Conservation (phyloP, 2,797 vertebrate species). For the Galago senegalensis region DNA sequence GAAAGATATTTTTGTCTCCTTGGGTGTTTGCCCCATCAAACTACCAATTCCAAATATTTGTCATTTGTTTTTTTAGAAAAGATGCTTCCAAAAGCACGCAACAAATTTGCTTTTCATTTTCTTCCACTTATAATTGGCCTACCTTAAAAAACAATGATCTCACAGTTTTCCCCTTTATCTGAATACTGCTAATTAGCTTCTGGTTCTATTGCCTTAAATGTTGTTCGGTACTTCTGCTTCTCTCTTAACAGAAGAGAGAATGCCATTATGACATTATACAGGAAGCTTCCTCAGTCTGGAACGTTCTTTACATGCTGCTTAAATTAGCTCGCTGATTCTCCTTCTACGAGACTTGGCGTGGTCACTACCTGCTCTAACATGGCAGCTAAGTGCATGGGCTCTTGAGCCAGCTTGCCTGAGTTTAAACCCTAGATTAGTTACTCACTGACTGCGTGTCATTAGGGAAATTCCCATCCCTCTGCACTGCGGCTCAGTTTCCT, state of each 20-base stretch:
- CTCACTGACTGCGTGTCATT: not conserved
- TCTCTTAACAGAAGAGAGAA: not conserved
- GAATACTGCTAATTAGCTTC: constrained; percentile 5
- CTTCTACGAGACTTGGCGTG: not conserved
- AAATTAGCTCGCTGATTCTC: not conserved
- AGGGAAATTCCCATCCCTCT: not conserved
- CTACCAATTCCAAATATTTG: constrained; percentile 61
- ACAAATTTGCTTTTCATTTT: constrained; percentile 23
- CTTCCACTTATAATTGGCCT: not conserved
- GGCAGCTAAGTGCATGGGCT: not conserved
- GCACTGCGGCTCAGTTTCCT: not conserved
- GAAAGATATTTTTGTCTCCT: constrained; percentile 30
- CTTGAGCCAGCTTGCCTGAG: not conserved
- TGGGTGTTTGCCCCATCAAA: constrained; percentile 50
- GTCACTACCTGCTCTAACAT: not conserved
- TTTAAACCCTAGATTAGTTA: constrained; percentile 18
- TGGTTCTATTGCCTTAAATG: not conserved
- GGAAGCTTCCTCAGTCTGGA: not conserved
- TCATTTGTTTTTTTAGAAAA: constrained; percentile 52
- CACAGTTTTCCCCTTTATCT: not conserved
- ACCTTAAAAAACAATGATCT: not conserved
- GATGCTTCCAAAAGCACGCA: constrained; percentile 66
- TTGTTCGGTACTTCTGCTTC: not conserved
- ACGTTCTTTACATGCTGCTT: constrained; percentile 7
- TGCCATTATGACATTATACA: not conserved